Evolutionary conservation across 1,140 invertebrate genomes (phyloP).

Genomic region (Condylostylus longicornis): DNA sequence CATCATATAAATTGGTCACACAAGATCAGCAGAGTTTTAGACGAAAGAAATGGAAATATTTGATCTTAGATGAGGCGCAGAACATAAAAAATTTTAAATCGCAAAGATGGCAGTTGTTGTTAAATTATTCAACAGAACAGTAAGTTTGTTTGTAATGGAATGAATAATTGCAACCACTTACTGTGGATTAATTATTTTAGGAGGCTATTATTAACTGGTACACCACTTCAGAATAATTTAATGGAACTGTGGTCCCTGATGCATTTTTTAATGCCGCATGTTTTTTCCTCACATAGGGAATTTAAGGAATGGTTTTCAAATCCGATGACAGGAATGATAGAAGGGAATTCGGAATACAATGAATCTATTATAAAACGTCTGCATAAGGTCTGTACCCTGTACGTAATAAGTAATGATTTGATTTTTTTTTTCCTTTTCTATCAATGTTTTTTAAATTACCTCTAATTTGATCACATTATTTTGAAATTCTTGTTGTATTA

Average conservation of each 20-base stretch:
- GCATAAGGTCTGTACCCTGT: conserved; percentile 58
- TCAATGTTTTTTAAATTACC: too few species aligned
- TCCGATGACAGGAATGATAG: conserved; percentile 95
- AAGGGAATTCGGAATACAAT: conserved; percentile 91
- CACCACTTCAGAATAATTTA: conserved; percentile 95
- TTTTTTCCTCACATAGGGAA: conserved; percentile 94
- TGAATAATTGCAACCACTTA: conserved; percentile 6
- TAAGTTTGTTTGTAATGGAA: conserved; percentile 30
- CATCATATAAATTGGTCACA: conserved; percentile 97
- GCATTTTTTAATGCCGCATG: conserved; percentile 99
- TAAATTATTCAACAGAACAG: conserved; percentile 93
- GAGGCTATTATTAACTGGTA: conserved; percentile 88
- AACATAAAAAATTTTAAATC: conserved; percentile 99
- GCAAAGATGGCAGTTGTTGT: conserved; percentile 91
- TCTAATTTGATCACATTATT: too few species aligned
- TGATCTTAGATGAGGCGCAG: conserved; percentile 98
- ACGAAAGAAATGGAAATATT: conserved; percentile 96
- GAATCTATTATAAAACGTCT: conserved; percentile 84
- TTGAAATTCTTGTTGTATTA: too few species aligned
- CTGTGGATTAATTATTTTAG: conserved; percentile 38
- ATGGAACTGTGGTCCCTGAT: conserved; percentile 99
- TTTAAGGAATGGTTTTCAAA: conserved; percentile 99
- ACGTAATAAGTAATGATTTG: background rate
- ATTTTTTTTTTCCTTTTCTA: background rate
- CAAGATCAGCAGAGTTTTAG: conserved; percentile 98